Base-by-base conservation (phyloP, 2,797 vertebrate species). In the Anguilla megastoma region DNA sequence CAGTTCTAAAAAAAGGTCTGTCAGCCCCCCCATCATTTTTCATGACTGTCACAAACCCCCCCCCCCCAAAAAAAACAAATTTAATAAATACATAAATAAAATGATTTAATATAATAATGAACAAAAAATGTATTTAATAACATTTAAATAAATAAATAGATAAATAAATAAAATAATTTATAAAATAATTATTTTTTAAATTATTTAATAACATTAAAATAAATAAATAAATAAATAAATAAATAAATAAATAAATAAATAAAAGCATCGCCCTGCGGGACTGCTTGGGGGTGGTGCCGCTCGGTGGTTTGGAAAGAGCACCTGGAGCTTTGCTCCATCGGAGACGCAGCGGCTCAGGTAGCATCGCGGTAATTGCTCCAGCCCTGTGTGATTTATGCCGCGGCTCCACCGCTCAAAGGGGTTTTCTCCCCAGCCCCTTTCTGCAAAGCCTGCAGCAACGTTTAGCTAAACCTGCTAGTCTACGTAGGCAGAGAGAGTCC, bases 381-480 rank as follows among this genome's bases (percentile, higher is more conserved):
- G 84, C 89, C 88, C 88, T 91, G 45, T 50, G 85, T 89, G 71
- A 90, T 86, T 92, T 91, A 94, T 90, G 92, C 90, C 90, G 88
- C 85, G 69, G 79, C 91, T 92, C 90, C 76, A 83, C 0, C 27
- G 86, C 88, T 95, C 91, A 91, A 90, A 63, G 86, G 93, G 93
- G 92, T 87, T 89, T 88, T 86, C 89, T 90, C 92, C 91, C 90
- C 82, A 90, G 93, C 93, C 60, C 90, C 92, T 93, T 93, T 88
- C 93, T 93, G 93, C 91, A 91, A 92, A 92, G 94, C 95, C 95
- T 90, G 89, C 94, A 97, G 97, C 97, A 95, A 97, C 96, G 95
- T 96, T 98, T 97, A 97, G 95, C 96, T 95, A 94, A 97, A 97
- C 97, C 93, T 94, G 95, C 93, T 95, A 95, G 96, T 91, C 87